Conservation (phyloP, 2,797 vertebrate genomes). For the Rhinoraja longicauda region DNA sequence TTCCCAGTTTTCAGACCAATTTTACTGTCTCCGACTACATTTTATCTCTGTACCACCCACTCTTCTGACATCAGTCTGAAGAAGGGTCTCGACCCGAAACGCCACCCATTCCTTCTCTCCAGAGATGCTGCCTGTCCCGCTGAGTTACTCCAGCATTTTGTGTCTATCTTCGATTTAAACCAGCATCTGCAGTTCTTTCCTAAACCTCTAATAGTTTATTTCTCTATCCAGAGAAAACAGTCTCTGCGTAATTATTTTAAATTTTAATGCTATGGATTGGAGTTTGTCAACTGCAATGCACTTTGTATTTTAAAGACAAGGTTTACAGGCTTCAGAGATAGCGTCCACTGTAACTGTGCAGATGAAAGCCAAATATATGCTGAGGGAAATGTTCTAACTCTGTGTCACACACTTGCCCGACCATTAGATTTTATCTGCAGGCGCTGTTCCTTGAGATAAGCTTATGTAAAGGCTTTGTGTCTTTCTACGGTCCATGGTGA, state of each 20-base stretch:
- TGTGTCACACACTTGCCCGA: neutral
- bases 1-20: no score
- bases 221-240: neutral
- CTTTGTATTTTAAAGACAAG: neutral
- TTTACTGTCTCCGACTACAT: no score
- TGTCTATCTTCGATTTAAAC: no score
- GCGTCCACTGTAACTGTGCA: neutral
- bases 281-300: neutral
- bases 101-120: no score
- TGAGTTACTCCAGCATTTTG: no score
- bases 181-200: no score
- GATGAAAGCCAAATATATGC: neutral
- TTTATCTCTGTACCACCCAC: no score
- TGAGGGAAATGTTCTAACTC: conserved; percentile 17
- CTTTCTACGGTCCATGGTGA: conserved; percentile 12
- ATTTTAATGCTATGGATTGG: neutral
- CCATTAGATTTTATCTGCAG: conserved; percentile 29
- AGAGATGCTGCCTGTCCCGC: no score
- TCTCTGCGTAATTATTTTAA: no score
- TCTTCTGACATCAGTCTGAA: no score
- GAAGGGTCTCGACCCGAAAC: no score
- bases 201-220: neutral
- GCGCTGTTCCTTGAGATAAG: conserved; percentile 31
- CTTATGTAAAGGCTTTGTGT: conserved; percentile 35
- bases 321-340: neutral